Evolutionary conservation across 2,888 invertebrate genomes (phyloP).

Genomic region (Eristalinus aeneus): DNA sequence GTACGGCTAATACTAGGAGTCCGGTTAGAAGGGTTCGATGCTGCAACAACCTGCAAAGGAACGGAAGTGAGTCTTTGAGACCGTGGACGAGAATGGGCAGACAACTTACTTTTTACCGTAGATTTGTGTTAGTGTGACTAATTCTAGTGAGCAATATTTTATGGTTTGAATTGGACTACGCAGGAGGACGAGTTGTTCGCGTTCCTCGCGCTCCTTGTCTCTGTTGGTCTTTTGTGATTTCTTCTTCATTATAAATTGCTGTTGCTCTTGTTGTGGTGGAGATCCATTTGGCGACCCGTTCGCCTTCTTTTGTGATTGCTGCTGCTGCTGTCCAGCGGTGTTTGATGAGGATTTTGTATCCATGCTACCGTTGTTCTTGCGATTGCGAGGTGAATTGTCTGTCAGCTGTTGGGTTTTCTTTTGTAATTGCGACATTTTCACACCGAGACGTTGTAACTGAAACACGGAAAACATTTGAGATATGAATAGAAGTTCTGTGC

Average conservation of each 20-base stretch:
- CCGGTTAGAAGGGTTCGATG: conserved; percentile 77
- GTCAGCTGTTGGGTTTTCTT: conserved; percentile 71
- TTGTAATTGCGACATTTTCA: conserved; percentile 73
- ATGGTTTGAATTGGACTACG: conserved; percentile 89
- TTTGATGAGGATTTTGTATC: conserved; percentile 71
- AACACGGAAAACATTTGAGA: conserved; percentile 18
- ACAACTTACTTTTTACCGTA: conserved; percentile 83
- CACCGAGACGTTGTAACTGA: conserved; percentile 72
- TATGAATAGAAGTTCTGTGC: background rate
- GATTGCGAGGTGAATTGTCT: conserved; percentile 61
- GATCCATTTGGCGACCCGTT: conserved; percentile 73
- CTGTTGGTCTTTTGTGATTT: conserved; percentile 75
- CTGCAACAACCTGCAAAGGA: conserved; percentile 76
- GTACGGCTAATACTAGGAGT: conserved; percentile 78
- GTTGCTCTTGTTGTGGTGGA: conserved; percentile 57
- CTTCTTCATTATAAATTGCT: conserved; percentile 59
- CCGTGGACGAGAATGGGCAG: background rate
- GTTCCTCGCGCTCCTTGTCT: conserved; percentile 83
- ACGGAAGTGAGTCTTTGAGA: background rate
- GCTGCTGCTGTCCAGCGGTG: background rate
- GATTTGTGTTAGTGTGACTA: conserved; percentile 84
- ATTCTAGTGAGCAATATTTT: conserved; percentile 90
- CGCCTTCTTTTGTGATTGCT: conserved; percentile 46
- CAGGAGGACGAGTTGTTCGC: conserved; percentile 89
- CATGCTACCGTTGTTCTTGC: conserved; percentile 70